phyloP scores from a whole-genome alignment of 2,888 invertebrate genomes.

The Sinodicranocentrus sp. region DNA sequence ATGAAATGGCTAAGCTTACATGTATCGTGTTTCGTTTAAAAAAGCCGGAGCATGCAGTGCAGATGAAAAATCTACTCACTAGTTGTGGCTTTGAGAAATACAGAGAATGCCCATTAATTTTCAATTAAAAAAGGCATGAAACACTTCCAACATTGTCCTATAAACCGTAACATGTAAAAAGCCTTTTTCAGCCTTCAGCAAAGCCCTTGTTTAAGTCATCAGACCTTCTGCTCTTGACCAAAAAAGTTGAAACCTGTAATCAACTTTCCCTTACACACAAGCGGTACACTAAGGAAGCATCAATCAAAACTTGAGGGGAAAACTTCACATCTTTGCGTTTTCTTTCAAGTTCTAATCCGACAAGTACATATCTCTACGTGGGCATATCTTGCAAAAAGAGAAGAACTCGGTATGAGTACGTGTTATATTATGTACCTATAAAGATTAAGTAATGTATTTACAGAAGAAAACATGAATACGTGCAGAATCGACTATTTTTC shows the following conservation, averaged over 20 bases:
- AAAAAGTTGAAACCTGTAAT: slow-evolving; percentile 26
- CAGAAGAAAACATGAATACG: background rate
- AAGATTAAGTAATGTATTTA: no score
- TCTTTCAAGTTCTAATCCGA: background rate
- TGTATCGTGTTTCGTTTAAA: no score
- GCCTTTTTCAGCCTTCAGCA: background rate
- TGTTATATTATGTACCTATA: no score
- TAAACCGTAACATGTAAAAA: background rate
- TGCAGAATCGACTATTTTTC: background rate
- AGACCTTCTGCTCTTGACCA: slow-evolving; percentile 30
- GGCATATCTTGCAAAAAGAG: no score
- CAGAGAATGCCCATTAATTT: slow-evolving; percentile 4
- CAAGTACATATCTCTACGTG: no score
- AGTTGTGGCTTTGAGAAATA: background rate
- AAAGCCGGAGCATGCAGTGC: background rate
- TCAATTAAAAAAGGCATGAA: slow-evolving; percentile 16
- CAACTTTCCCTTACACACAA: slow-evolving; percentile 8
- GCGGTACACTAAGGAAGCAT: background rate
- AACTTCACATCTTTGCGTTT: background rate
- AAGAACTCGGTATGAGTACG: no score
- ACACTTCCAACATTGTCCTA: background rate
- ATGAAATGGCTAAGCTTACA: no score
- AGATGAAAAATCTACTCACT: background rate
- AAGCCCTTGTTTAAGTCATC: slow-evolving; percentile 37
- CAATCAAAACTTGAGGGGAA: slow-evolving; percentile 4